phyloP scores from a whole-genome alignment of 1,140 invertebrate species.

The Antheraea mylitta region DNA sequence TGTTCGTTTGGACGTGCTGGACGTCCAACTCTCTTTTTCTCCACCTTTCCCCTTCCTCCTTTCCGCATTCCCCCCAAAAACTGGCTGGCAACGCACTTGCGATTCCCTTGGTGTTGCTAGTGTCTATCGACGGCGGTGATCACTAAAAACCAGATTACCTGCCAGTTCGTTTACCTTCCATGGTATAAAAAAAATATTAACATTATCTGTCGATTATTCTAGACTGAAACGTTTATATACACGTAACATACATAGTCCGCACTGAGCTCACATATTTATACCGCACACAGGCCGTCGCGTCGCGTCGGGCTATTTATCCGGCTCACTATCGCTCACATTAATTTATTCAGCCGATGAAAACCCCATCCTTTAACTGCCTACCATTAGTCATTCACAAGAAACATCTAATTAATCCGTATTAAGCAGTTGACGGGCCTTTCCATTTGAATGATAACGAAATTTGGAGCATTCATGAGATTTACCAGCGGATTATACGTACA shows the following conservation, averaged over 20 bases:
- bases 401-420: slow-evolving; percentile 19
- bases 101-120: too few relatives aligned
- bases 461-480: slow-evolving; percentile 8
- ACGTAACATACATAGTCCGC: not conserved
- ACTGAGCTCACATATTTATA: slow-evolving; percentile 21
- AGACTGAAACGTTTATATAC: not conserved
- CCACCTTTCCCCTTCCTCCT: too few relatives aligned
- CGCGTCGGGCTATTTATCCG: slow-evolving; percentile 22
- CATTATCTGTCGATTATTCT: too few relatives aligned
- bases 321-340: slow-evolving; percentile 20
- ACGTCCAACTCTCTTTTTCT: too few relatives aligned
- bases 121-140: too few relatives aligned
- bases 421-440: slow-evolving; percentile 23
- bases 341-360: slow-evolving; percentile 27
- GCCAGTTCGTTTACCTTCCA: too few relatives aligned
- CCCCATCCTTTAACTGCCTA: slow-evolving; percentile 8
- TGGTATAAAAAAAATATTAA: too few relatives aligned
- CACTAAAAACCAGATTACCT: too few relatives aligned
- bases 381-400: not conserved
- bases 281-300: not conserved
- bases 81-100: too few relatives aligned
- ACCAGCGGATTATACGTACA: slow-evolving; percentile 13
- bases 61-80: too few relatives aligned
- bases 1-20: too few relatives aligned
- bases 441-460: slow-evolving; percentile 36